A percentile compares a stretch with the other conserved stretches of the same genome.
Conservation (phyloP, 1,140 invertebrate genomes). For the Drosophila saltans region DNA sequence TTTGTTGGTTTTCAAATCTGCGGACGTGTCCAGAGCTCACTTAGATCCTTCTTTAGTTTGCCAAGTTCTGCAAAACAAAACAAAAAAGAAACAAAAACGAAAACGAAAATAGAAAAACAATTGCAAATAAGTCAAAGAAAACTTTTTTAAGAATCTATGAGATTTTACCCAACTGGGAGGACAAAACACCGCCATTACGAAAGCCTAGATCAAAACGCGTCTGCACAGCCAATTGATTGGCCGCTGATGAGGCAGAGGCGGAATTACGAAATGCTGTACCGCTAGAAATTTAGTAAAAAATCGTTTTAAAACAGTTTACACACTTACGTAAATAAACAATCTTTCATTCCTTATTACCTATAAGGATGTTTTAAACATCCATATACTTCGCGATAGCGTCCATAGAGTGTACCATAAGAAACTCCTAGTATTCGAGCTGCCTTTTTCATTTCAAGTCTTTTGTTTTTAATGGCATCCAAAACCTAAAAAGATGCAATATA, state of each 20-base stretch:
- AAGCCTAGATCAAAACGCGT: conserved; percentile 74
- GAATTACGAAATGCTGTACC: conserved; percentile 73
- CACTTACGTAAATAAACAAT: neutral
- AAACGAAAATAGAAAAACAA: conserved; percentile 11
- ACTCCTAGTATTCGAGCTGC: conserved; percentile 94
- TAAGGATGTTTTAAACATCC: conserved; percentile 89
- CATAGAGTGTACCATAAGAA: conserved; percentile 94
- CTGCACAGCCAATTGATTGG: conserved; percentile 61
- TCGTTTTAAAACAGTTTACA: neutral
- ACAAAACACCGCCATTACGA: conserved; percentile 59
- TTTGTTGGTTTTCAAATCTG: conserved; percentile 72
- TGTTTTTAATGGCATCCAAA: conserved; percentile 94
- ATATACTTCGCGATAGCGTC: conserved; percentile 93
- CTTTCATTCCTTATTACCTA: conserved; percentile 48
- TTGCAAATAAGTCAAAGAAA: too few species aligned
- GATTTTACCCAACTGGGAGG: conserved; percentile 64
- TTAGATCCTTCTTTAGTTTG: conserved; percentile 76
- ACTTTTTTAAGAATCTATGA: conserved; percentile 1
- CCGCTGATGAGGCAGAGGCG: conserved; percentile 44
- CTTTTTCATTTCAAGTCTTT: conserved; percentile 96
- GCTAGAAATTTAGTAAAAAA: conserved; percentile 30
- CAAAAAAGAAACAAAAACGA: conserved; percentile 1
- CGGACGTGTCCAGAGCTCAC: conserved; percentile 75
- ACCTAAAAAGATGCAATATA: conserved; percentile 72
- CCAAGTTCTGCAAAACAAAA: conserved; percentile 62